phyloP scores from a whole-genome alignment of 92 coral and sea anemone genomes.

The Zoanthus gigantus region DNA sequence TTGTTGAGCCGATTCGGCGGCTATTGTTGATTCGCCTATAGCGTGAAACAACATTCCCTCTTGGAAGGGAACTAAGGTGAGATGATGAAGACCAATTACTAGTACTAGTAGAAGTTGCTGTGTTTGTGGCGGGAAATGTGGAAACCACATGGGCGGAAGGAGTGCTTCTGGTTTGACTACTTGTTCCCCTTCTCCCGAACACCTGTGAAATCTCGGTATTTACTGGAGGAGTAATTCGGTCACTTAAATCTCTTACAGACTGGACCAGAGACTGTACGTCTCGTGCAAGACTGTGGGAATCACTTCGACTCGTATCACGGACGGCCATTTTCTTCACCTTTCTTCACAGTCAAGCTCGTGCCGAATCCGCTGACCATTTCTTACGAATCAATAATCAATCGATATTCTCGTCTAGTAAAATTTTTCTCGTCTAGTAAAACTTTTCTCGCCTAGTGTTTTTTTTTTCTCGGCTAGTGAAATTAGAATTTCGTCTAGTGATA shows the following conservation, averaged over 20 bases:
- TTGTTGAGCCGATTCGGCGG: slow-evolving; percentile 27
- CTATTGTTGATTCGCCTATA: slow-evolving; percentile 34
- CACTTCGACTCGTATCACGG: slow-evolving; percentile 14
- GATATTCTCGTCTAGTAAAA: slow-evolving; percentile 29
- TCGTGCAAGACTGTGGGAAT: slow-evolving; percentile 34
- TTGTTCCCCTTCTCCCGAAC: slow-evolving; percentile 37
- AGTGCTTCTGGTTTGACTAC: slow-evolving; percentile 17
- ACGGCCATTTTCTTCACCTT: slow-evolving; percentile 31
- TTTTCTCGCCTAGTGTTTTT: slow-evolving; percentile 16
- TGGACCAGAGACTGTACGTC: slow-evolving; percentile 43
- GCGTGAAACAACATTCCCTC: slow-evolving; percentile 32
- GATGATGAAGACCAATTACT: slow-evolving; percentile 22
- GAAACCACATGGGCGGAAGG: slow-evolving; percentile 11
- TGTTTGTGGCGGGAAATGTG: slow-evolving; percentile 13
- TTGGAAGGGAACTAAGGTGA: slow-evolving; percentile 15
- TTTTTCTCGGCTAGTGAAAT: slow-evolving; percentile 15
- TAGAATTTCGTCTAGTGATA: slow-evolving; percentile 6
- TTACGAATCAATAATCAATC: slow-evolving; percentile 28
- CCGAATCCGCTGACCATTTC: slow-evolving; percentile 39
- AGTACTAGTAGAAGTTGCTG: slow-evolving; percentile 12
- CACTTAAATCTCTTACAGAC: slow-evolving; percentile 40
- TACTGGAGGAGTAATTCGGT: slow-evolving; percentile 39
- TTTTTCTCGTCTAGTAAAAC: slow-evolving; percentile 13
- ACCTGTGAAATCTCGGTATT: slow-evolving; percentile 39
- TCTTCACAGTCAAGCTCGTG: slow-evolving; percentile 2